These are phyloP conservation scores for Camelus dromedarius DNA, from an alignment of 2,113 vertebrate genomes.

Conservation along the genomic window DNA sequence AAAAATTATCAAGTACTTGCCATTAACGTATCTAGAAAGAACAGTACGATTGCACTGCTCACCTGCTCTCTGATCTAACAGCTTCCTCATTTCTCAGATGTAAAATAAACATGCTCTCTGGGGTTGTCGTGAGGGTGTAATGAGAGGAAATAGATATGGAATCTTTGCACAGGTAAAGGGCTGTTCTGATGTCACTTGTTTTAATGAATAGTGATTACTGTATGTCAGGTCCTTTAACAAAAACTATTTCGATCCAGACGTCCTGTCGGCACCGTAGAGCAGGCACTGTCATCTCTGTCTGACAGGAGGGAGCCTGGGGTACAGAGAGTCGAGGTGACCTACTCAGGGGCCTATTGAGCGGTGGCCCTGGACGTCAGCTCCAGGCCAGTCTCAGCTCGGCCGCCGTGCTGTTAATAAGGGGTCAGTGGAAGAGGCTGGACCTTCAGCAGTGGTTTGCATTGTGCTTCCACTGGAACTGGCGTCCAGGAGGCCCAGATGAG, in stretches of 20 bases:
- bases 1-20: no score
- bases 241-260: background rate
- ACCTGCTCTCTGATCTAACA: background rate
- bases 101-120: background rate
- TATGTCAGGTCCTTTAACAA: background rate
- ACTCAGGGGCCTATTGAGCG: background rate
- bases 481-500: background rate
- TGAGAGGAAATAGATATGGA: background rate
- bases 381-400: background rate
- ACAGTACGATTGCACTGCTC: background rate
- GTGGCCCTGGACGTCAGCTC: background rate
- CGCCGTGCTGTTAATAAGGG: background rate
- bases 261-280: background rate
- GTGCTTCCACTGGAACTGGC: background rate
- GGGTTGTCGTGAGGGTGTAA: background rate
- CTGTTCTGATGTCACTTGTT: constrained; percentile 5
- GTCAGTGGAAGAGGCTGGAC: background rate
- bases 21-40: no score
- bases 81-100: background rate
- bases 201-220: background rate
- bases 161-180: background rate
- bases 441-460: background rate
- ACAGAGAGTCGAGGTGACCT: background rate
- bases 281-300: background rate
- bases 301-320: background rate